A percentile compares a stretch with the other conserved stretches of the same genome.
Evolutionary conservation across 2,797 vertebrate genomes (phyloP).

Genomic region (Phoebastria nigripes): DNA sequence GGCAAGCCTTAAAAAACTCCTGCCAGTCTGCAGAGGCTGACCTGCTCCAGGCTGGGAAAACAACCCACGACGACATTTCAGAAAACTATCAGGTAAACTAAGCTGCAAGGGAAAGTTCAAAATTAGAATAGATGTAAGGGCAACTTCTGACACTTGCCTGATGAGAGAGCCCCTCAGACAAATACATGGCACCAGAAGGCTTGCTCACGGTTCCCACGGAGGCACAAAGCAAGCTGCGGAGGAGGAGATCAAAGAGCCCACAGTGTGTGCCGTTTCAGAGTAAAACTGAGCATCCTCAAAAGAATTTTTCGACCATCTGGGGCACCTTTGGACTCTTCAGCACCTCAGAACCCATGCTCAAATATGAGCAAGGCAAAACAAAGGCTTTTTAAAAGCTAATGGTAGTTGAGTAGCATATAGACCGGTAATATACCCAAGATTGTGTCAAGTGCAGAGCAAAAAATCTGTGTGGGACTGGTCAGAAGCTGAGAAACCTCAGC

Average conservation of each 20-base stretch:
- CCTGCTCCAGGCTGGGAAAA: neutral
- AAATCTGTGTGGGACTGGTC: neutral
- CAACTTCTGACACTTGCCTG: neutral
- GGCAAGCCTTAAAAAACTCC: neutral
- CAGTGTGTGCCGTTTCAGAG: accelerated
- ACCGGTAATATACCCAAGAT: neutral
- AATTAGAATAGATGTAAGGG: neutral
- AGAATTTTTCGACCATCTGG: neutral
- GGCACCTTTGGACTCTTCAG: neutral
- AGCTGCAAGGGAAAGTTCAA: neutral
- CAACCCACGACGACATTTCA: neutral
- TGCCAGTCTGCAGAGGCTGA: neutral
- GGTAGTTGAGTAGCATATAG: neutral
- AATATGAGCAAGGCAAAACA: neutral
- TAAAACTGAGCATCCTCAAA: neutral
- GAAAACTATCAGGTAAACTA: neutral
- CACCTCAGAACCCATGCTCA: neutral
- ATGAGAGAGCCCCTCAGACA: neutral
- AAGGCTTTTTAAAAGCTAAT: neutral
- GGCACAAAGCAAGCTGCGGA: neutral
- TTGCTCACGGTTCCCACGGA: neutral
- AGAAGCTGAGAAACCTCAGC: neutral
- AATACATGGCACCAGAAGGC: neutral
- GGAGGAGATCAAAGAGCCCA: neutral
- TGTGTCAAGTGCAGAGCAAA: neutral